These are phyloP conservation scores for Cremastobaeus sp. DNA, from an alignment of 2,888 invertebrate genomes.

Conservation along the genomic window DNA sequence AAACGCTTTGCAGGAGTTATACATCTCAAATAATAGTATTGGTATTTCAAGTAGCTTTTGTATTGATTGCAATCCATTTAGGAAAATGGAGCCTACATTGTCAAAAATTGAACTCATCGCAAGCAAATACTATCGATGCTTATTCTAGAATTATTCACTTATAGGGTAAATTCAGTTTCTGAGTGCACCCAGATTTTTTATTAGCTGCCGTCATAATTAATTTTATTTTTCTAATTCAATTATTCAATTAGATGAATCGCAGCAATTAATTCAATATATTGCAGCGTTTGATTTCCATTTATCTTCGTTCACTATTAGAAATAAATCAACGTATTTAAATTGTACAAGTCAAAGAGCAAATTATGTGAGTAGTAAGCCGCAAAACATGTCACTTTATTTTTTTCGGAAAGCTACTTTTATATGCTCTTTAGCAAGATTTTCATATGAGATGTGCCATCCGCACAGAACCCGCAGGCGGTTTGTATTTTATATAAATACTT, in stretches of 20 bases:
- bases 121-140: background rate
- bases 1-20: slow-evolving; percentile 4
- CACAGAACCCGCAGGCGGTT: slow-evolving; percentile 47
- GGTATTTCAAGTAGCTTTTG: slow-evolving; percentile 10
- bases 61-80: background rate
- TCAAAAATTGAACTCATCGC: too few species aligned
- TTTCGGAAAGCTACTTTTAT: slow-evolving; percentile 46
- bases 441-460: slow-evolving; percentile 55
- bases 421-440: slow-evolving; percentile 53
- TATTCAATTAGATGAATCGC: too few species aligned
- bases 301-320: too few species aligned
- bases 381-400: slow-evolving; percentile 51
- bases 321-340: slow-evolving; percentile 9
- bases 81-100: background rate
- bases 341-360: slow-evolving; percentile 28
- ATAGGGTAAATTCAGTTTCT: too few species aligned
- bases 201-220: too few species aligned
- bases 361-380: slow-evolving; percentile 21
- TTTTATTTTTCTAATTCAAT: too few species aligned
- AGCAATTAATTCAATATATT: too few species aligned
- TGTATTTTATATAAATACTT: slow-evolving; percentile 52
- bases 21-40: slow-evolving; percentile 11
- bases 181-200: too few species aligned
- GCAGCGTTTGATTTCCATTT: too few species aligned
- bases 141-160: too few species aligned